phyloP scores from a whole-genome alignment of 2,888 invertebrate genomes.

The Steromphala cineraria region DNA sequence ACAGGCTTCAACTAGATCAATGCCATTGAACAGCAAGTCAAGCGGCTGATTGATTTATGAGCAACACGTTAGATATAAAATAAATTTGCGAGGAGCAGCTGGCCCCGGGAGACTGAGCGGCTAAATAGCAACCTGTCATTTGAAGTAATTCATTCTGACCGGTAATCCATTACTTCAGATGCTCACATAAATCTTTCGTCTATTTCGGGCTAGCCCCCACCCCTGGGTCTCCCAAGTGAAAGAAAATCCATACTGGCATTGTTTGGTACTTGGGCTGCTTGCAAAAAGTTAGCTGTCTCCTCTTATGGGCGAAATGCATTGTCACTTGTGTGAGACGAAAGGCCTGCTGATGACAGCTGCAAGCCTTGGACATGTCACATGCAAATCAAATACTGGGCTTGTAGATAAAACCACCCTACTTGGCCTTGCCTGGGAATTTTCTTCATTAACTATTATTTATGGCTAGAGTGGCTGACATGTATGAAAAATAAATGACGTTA shows the following conservation, averaged over 20 bases:
- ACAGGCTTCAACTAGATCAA: conserved; percentile 29
- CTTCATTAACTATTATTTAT: conserved; percentile 69
- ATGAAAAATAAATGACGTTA: conserved; percentile 73
- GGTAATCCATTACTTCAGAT: conserved; percentile 49
- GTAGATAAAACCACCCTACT: conserved; percentile 32
- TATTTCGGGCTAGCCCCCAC: conserved; percentile 33
- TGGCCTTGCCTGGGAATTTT: conserved; percentile 29
- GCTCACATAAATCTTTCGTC: conserved; percentile 42
- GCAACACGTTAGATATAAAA: conserved; percentile 45
- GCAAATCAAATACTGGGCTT: conserved; percentile 30
- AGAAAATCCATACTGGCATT: conserved; percentile 30
- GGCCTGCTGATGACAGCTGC: conserved; percentile 34
- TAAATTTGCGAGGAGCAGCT: conserved; percentile 42
- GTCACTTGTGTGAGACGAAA: conserved; percentile 31
- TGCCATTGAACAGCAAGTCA: conserved; percentile 33
- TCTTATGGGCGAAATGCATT: conserved; percentile 24
- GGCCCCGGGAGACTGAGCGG: conserved; percentile 38
- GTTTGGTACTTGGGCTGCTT: conserved; percentile 20
- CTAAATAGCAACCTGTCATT: conserved; percentile 48
- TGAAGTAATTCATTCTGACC: conserved; percentile 47
- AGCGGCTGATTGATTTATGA: conserved; percentile 40
- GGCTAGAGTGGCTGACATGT: conserved; percentile 65
- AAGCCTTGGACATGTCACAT: conserved; percentile 30
- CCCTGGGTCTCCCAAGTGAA: conserved; percentile 29
- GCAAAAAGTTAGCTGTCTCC: conserved; percentile 27